Percentiles rank a stretch among this genome's conserved stretches.
Conservation (phyloP, 2,113 vertebrate genomes). For the Naja naja region DNA sequence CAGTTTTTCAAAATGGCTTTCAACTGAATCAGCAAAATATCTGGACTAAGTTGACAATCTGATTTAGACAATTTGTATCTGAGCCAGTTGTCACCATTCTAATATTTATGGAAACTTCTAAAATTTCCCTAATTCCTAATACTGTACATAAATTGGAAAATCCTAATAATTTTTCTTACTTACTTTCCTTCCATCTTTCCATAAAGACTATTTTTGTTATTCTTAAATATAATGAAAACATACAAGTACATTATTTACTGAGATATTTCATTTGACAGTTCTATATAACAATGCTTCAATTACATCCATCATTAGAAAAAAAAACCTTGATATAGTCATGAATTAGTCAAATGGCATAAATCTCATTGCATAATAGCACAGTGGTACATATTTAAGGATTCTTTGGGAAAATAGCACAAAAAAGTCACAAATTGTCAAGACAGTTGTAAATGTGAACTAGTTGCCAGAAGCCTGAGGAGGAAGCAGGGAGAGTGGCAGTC, state of each 20-base stretch:
- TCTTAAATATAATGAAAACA: slow-evolving; percentile 18
- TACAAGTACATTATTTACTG: neutral
- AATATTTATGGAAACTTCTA: neutral
- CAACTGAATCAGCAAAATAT: neutral
- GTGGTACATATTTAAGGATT: neutral
- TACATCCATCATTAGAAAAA: slow-evolving; percentile 33
- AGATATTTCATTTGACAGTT: slow-evolving; percentile 17
- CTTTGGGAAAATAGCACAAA: neutral
- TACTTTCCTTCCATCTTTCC: neutral
- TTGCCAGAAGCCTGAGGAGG: neutral
- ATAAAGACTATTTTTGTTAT: slow-evolving; percentile 35
- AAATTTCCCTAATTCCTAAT: neutral
- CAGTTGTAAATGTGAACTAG: neutral
- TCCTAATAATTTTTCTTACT: neutral
- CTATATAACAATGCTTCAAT: slow-evolving; percentile 1
- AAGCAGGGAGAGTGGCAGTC: neutral
- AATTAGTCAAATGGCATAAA: neutral
- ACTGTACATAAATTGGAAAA: neutral
- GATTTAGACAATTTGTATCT: neutral
- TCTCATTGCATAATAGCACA: neutral
- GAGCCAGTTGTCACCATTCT: neutral
- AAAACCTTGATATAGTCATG: slow-evolving; percentile 19
- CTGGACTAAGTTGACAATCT: neutral
- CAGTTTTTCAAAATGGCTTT: neutral
- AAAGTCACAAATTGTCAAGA: neutral